phyloP scores from a whole-genome alignment of 1,140 invertebrate genomes.

The Schlechtendalia chinensis region DNA sequence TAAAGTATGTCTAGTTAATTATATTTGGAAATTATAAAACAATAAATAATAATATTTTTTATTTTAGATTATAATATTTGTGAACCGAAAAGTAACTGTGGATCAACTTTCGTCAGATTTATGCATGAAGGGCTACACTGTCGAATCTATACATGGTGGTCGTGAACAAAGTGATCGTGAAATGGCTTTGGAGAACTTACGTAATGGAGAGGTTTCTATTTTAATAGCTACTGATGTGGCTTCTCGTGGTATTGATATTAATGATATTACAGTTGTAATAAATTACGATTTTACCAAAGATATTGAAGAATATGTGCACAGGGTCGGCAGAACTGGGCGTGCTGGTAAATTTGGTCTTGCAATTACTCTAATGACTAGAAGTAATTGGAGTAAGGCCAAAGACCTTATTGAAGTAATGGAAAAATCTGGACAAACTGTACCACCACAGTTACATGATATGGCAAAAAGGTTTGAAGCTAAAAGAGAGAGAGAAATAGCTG shows the following conservation, averaged over 20 bases:
- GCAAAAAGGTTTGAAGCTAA: slow-evolving; percentile 65
- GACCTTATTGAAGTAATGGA: slow-evolving; percentile 81
- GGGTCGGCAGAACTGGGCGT: slow-evolving; percentile 89
- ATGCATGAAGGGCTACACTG: slow-evolving; percentile 64
- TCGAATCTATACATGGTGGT: slow-evolving; percentile 84
- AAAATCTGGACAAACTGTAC: slow-evolving; percentile 73
- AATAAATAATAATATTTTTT: neutral
- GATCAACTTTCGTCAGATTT: slow-evolving; percentile 80
- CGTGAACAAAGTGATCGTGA: slow-evolving; percentile 84
- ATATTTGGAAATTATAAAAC: neutral
- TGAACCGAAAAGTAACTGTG: slow-evolving; percentile 77
- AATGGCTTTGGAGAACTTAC: slow-evolving; percentile 78
- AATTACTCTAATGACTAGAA: slow-evolving; percentile 75
- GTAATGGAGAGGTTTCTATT: slow-evolving; percentile 70
- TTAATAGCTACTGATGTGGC: slow-evolving; percentile 95
- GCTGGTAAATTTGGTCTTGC: slow-evolving; percentile 80
- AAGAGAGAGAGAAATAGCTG: slow-evolving; percentile 61
- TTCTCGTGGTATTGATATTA: slow-evolving; percentile 86
- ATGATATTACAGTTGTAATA: slow-evolving; percentile 87
- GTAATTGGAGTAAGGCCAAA: slow-evolving; percentile 74
- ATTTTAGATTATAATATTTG: slow-evolving; percentile 70
- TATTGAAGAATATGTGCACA: slow-evolving; percentile 92
- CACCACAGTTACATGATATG: slow-evolving; percentile 71
- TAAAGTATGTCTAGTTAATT: slow-evolving; percentile 9
- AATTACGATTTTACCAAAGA: slow-evolving; percentile 87